Evolutionary conservation across 2,113 vertebrate species (phyloP), one percentile per base, ranked within the genome.

Genomic region (Toxotes jaculatrix): DNA sequence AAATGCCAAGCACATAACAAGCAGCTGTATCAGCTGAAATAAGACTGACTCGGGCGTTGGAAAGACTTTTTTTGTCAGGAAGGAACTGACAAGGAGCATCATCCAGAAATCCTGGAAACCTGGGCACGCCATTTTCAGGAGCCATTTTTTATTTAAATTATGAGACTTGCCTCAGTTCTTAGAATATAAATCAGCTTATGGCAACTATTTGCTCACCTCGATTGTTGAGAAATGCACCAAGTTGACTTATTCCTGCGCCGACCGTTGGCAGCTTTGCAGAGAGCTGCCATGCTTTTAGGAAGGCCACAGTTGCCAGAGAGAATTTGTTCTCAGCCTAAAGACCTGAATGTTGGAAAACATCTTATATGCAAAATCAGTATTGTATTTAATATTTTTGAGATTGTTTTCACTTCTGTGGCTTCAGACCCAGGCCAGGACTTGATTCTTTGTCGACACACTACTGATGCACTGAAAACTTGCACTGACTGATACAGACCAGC

Each of bases 381-480:
- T 21, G 51, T 78, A 75, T 89, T 87, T 87, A 71, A 76, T 86
- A 56, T 81, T 79, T 83, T 83, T 83, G 40, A 57, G 57, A 32
- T 74, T 53, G 38, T 71, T 71, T 74, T 64, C 43, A 60, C 73
- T 67, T 59, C 40, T 66, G 67, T 56, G 68, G 64, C 47, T 45
- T 56, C 7, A 62, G 64, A 68, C 11, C 13, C 64, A 2, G 53
- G 40, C 74, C 17, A n/a, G 77, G 69, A 59, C 74, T 79, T 7
- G 42, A 56, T 73, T 75, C 51, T 81, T 45, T 19, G 47, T 71
- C 47, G 31, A 67, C 73, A 73, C 81, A 90, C 90, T 89, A 88
- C 91, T 91, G 87, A 92, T 84, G 90, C 80, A 83, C 88, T 88
- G 82, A 74, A 83, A 47, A 57, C 59, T 82, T 88, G 89, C 92